These are phyloP conservation scores for Toxotes jaculatrix DNA, from an alignment of 2,113 vertebrate species.

Conservation along the genomic window DNA sequence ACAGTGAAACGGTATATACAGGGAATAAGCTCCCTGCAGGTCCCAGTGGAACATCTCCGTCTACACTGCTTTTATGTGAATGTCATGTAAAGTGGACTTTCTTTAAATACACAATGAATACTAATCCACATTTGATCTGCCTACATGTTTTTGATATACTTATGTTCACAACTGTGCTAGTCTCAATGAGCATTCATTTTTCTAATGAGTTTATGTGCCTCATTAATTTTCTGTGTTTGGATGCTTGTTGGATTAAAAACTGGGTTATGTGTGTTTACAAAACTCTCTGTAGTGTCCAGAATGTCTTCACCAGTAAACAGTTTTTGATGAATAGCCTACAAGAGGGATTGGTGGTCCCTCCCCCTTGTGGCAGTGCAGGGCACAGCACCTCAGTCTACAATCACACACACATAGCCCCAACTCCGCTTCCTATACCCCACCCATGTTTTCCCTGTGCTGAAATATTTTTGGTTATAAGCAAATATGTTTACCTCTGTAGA, in stretches of 20 bases:
- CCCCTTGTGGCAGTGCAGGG: conserved; percentile 71
- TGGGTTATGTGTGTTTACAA: background rate
- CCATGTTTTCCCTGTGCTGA: conserved; percentile 9
- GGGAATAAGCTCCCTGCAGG: conserved; percentile 42
- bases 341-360: conserved; percentile 56
- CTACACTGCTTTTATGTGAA: conserved; percentile 63
- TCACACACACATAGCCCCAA: background rate
- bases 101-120: conserved; percentile 44
- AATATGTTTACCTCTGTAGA: conserved; percentile 23
- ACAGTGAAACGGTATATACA: conserved; percentile 33
- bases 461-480: conserved; percentile 13
- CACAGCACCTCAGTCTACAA: conserved; percentile 21
- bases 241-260: conserved; percentile 13
- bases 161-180: conserved; percentile 4
- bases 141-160: conserved; percentile 36
- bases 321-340: background rate
- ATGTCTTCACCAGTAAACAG: background rate
- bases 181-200: background rate
- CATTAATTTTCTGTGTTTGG: background rate
- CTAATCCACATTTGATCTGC: conserved; percentile 47
- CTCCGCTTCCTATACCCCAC: background rate
- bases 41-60: conserved; percentile 52
- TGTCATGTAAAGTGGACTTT: conserved; percentile 51
- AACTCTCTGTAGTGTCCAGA: background rate
- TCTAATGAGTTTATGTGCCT: background rate